These are phyloP conservation scores for Agrochola lychnidis DNA, from an alignment of 2,888 invertebrate species.

Conservation along the genomic window DNA sequence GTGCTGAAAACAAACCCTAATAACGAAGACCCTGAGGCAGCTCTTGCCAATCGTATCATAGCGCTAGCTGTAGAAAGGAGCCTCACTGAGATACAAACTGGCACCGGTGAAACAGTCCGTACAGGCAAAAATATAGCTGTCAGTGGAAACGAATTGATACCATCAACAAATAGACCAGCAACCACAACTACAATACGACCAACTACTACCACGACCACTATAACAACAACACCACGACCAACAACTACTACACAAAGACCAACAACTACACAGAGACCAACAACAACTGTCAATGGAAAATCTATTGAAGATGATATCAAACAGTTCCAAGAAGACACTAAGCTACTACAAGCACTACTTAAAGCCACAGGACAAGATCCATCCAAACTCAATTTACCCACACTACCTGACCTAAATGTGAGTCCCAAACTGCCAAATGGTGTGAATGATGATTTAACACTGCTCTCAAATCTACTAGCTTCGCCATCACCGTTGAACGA, in stretches of 20 bases:
- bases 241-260: slow-evolving; percentile 71
- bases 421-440: slow-evolving; percentile 76
- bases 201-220: slow-evolving; percentile 72
- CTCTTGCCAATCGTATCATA: slow-evolving; percentile 89
- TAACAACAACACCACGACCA: slow-evolving; percentile 73
- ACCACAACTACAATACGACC: slow-evolving; percentile 73
- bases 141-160: slow-evolving; percentile 74
- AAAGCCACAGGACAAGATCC: slow-evolving; percentile 88
- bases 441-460: slow-evolving; percentile 78
- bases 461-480: slow-evolving; percentile 82
- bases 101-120: slow-evolving; percentile 74
- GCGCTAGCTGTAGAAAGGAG: slow-evolving; percentile 89
- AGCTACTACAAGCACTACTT: slow-evolving; percentile 85
- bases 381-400: slow-evolving; percentile 86
- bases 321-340: slow-evolving; percentile 88
- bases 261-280: slow-evolving; percentile 76
- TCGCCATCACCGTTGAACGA: slow-evolving; percentile 83
- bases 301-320: slow-evolving; percentile 87
- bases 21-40: slow-evolving; percentile 85
- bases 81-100: slow-evolving; percentile 85
- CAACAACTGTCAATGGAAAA: slow-evolving; percentile 72
- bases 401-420: slow-evolving; percentile 80
- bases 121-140: slow-evolving; percentile 78
- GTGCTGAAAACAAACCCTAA: slow-evolving; percentile 83
- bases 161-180: slow-evolving; percentile 69